Conservation (phyloP, 2,797 vertebrate species). For the Falco peregrinus region DNA sequence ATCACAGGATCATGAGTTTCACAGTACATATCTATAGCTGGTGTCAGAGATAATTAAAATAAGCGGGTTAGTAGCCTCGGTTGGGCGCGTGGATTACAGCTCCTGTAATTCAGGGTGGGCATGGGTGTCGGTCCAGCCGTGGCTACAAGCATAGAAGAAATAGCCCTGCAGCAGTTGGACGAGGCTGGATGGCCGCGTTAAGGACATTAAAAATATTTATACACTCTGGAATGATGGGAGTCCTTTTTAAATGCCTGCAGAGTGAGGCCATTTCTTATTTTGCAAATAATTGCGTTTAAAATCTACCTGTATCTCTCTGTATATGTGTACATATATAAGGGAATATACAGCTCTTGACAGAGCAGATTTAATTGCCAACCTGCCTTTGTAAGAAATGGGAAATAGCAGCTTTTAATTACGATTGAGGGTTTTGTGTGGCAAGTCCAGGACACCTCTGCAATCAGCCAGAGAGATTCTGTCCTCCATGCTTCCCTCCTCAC, state of each 20-base stretch:
- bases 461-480: background rate
- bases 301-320: background rate
- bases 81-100: background rate
- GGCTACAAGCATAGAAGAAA: background rate
- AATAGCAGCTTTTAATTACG: constrained; percentile 33
- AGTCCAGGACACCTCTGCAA: constrained; percentile 17
- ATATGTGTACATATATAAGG: background rate
- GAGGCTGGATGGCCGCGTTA: background rate
- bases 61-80: background rate
- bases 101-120: background rate
- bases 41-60: constrained; percentile 38
- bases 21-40: background rate
- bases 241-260: background rate
- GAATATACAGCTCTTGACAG: background rate
- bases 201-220: constrained; percentile 11
- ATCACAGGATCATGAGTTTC: constrained; percentile 1
- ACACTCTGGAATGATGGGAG: background rate
- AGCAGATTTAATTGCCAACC: background rate
- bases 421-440: background rate
- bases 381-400: background rate
- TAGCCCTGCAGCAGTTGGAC: background rate
- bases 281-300: background rate
- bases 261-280: background rate
- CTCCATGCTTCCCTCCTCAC: constrained; percentile 10
- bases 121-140: background rate